Percentiles rank a stretch among this genome's conserved stretches.
Conservation (phyloP, 2,113 vertebrate species). For the Carassius auratus region DNA sequence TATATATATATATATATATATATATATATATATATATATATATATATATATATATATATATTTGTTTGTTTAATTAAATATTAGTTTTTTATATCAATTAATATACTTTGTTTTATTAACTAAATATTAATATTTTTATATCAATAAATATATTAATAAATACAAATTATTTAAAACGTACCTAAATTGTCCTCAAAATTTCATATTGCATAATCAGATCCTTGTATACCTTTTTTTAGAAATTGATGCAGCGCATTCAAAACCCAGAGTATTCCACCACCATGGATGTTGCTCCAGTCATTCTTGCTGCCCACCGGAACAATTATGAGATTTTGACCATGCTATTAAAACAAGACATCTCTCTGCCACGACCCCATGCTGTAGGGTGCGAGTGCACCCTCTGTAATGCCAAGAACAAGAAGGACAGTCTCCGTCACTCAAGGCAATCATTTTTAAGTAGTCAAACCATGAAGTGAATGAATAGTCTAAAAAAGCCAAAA, state of each 20-base stretch:
- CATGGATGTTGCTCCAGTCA: slow-evolving; percentile 98
- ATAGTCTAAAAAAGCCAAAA: too few species aligned
- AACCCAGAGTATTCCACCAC: slow-evolving; percentile 98
- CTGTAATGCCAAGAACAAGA: slow-evolving; percentile 99
- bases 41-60: too few species aligned
- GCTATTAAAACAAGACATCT: slow-evolving; percentile 97
- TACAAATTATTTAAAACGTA: too few species aligned
- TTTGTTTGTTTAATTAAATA: not conserved
- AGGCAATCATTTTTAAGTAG: slow-evolving; percentile 72
- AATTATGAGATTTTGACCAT: slow-evolving; percentile 99
- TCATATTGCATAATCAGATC: not conserved
- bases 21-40: too few species aligned
- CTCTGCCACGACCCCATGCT: slow-evolving; percentile 93
- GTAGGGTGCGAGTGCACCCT: slow-evolving; percentile 97
- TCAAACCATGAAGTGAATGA: not conserved
- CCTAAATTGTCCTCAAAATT: too few species aligned
- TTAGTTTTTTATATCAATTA: not conserved
- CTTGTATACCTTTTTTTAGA: slow-evolving; percentile 72
- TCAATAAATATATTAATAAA: not conserved
- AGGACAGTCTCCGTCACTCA: slow-evolving; percentile 96
- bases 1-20: too few species aligned
- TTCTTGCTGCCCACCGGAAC: slow-evolving; percentile 97
- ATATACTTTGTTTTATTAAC: too few species aligned
- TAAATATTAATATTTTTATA: not conserved
- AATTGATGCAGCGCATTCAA: slow-evolving; percentile 97